Conservation (phyloP, 53 echinoderm and acorn worm species). For the Hippasteria phrygiana region DNA sequence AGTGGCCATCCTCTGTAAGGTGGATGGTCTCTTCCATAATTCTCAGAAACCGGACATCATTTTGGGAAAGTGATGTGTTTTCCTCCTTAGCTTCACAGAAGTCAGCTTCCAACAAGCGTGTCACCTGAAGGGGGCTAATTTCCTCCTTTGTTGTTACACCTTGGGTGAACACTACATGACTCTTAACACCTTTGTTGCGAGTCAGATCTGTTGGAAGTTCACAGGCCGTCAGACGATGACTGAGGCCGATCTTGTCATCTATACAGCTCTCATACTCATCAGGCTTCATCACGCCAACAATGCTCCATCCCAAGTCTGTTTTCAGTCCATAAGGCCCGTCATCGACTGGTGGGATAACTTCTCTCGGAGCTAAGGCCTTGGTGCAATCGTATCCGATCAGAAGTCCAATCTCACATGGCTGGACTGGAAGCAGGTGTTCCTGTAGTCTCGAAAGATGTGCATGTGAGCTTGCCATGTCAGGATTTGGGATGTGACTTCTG, state of each 20-base stretch:
- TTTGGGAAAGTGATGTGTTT: conserved; percentile 41
- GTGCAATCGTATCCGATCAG: conserved; percentile 67
- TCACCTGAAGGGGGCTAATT: conserved; percentile 59
- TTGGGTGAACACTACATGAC: conserved; percentile 12
- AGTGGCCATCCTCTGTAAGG: conserved; percentile 65
- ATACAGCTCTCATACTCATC: background rate
- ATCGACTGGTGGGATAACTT: conserved; percentile 57
- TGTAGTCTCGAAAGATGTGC: conserved; percentile 55
- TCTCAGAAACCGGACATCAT: conserved; percentile 67
- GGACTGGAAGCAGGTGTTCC: conserved; percentile 40
- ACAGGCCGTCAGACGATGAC: conserved; percentile 54
- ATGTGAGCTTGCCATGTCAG: conserved; percentile 39
- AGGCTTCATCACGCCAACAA: conserved; percentile 54
- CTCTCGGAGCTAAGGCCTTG: conserved; percentile 61
- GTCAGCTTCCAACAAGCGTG: conserved; percentile 61
- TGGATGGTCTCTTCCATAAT: conserved; percentile 60
- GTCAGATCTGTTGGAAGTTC: conserved; percentile 22
- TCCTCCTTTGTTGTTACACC: conserved; percentile 41
- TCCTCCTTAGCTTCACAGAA: conserved; percentile 38
- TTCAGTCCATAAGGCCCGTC: conserved; percentile 64
- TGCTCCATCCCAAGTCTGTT: conserved; percentile 71
- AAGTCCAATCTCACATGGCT: conserved; percentile 60
- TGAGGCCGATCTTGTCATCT: conserved; percentile 55
- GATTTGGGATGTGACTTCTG: conserved; percentile 55
- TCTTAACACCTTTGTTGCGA: background rate